Conservation (phyloP, 2,113 vertebrate species). For the Pangasianodon hypophthalmus region DNA sequence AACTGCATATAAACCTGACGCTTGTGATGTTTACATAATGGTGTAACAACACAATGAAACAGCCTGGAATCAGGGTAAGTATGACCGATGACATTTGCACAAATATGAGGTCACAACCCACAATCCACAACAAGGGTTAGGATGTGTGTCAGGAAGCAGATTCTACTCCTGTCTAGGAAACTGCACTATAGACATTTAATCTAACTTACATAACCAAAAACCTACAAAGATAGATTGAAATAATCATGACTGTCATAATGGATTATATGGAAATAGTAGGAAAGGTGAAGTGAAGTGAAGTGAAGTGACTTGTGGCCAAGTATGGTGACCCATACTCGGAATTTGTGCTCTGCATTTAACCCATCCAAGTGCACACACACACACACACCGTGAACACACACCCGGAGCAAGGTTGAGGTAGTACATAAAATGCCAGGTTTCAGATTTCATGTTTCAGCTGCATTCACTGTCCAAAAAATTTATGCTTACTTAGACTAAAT, state of each 20-base stretch:
- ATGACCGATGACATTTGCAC: too few species aligned
- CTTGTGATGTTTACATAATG: background rate
- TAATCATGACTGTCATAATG: background rate
- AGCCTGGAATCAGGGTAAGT: background rate
- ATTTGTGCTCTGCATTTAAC: too few species aligned
- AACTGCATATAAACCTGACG: too few species aligned
- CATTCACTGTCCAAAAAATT: background rate
- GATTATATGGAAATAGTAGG: background rate
- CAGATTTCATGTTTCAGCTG: background rate
- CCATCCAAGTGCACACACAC: too few species aligned
- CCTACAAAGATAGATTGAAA: background rate
- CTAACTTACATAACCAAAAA: background rate
- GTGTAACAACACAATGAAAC: background rate
- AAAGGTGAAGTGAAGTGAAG: too few species aligned
- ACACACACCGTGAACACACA: too few species aligned
- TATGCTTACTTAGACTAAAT: background rate
- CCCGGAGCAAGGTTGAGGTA: background rate
- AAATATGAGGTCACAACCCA: background rate
- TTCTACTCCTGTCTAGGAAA: background rate
- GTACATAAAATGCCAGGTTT: background rate
- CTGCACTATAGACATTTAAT: background rate
- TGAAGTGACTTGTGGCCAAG: too few species aligned
- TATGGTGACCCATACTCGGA: too few species aligned
- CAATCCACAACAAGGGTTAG: too few species aligned
- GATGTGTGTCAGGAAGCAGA: too few species aligned